phyloP scores from a whole-genome alignment of 1,140 invertebrate species.

The Meloidogyne hapla region DNA sequence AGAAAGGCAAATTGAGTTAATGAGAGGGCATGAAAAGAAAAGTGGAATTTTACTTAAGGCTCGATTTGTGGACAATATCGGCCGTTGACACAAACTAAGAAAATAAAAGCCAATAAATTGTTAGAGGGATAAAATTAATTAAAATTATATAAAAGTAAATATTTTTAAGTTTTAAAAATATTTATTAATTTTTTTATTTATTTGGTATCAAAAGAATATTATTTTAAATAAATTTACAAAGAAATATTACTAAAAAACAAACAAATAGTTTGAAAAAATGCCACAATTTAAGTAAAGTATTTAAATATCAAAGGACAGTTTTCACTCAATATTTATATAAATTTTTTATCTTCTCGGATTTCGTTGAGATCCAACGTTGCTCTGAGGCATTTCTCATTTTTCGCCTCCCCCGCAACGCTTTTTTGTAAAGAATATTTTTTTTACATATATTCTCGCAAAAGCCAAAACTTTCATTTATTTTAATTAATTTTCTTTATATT shows the following conservation, averaged over 20 bases:
- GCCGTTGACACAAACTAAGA: no score
- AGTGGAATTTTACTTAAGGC: neutral
- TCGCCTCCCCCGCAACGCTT: neutral
- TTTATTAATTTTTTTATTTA: no score
- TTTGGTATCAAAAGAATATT: no score
- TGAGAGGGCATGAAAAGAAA: neutral
- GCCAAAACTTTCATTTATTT: neutral
- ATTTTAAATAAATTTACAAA: no score
- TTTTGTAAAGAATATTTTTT: no score
- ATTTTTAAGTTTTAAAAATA: neutral
- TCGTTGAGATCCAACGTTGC: neutral
- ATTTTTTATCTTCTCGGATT: neutral
- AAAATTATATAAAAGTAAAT: neutral
- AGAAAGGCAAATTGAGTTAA: neutral
- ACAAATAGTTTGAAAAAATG: neutral
- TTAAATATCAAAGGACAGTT: neutral
- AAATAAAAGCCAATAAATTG: slow-evolving; percentile 3
- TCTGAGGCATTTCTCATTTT: neutral
- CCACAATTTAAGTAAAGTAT: neutral
- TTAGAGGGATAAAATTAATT: neutral
- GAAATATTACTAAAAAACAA: no score
- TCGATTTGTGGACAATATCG: slow-evolving; percentile 1
- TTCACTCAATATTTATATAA: neutral
- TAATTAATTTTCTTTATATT: neutral
- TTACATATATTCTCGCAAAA: no score